Evolutionary conservation across 2,797 vertebrate genomes (phyloP).

Genomic region (Masticophis lateralis): DNA sequence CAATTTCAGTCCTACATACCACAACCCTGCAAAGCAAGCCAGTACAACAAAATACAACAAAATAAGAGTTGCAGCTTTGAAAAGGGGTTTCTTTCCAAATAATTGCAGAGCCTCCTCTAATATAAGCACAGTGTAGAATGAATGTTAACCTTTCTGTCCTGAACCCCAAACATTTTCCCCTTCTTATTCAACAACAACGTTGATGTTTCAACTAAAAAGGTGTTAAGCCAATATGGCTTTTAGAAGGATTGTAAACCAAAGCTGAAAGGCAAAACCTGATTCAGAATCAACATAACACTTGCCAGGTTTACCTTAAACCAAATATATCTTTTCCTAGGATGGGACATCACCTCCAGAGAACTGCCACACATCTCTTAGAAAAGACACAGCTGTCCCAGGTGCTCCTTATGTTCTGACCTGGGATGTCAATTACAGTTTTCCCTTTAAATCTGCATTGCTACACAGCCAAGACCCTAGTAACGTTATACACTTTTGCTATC

Average conservation of each 20-base stretch:
- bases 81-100: neutral
- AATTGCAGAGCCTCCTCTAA: neutral
- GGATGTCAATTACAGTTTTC: neutral
- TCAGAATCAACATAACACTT: neutral
- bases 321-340: neutral
- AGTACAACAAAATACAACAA: neutral
- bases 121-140: neutral
- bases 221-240: neutral
- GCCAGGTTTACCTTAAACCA: neutral
- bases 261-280: neutral
- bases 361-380: neutral
- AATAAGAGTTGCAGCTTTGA: neutral
- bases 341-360: neutral
- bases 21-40: neutral
- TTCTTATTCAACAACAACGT: neutral
- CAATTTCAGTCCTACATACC: neutral
- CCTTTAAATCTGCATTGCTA: neutral
- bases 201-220: neutral
- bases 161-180: neutral
- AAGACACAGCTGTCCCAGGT: neutral
- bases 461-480: neutral
- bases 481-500: too few relatives aligned
- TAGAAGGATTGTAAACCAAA: neutral
- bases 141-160: neutral
- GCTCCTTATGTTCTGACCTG: neutral